These are phyloP conservation scores for Gymnoscopelus braueri DNA, from an alignment of 2,797 vertebrate species.

Conservation along the genomic window DNA sequence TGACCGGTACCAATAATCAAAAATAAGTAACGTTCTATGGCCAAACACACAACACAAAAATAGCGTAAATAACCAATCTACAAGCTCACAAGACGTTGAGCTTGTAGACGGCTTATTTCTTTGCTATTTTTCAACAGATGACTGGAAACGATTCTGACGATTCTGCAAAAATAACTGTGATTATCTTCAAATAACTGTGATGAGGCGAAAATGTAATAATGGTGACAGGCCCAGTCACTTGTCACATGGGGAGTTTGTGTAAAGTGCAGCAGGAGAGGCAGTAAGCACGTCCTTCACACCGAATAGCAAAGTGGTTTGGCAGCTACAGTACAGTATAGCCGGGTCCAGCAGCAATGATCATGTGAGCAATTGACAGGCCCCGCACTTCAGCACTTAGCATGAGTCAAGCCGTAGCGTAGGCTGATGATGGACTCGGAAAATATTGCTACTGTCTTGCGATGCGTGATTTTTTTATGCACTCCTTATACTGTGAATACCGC, in stretches of 20 bases:
- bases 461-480: conserved; percentile 2
- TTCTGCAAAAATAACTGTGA: too few species aligned
- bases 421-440: not conserved
- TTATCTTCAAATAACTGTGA: too few species aligned
- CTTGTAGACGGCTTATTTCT: too few species aligned
- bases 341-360: conserved; percentile 37
- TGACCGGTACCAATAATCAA: too few species aligned
- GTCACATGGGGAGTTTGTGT: conserved; percentile 44
- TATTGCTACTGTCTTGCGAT: not conserved
- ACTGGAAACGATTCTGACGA: too few species aligned
- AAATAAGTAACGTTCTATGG: too few species aligned
- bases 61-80: too few species aligned
- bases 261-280: conserved; percentile 43
- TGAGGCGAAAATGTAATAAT: too few species aligned
- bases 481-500: conserved; percentile 6
- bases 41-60: too few species aligned
- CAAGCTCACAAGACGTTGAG: too few species aligned
- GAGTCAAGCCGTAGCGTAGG: conserved; percentile 10
- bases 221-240: conserved; percentile 36
- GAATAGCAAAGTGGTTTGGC: conserved; percentile 51
- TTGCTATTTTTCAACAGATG: too few species aligned
- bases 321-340: not conserved
- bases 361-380: conserved; percentile 22
- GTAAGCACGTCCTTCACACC: conserved; percentile 47
- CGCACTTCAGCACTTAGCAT: not conserved